Percentiles rank a stretch among this genome's conserved stretches.
Evolutionary conservation across 2,797 vertebrate genomes (phyloP).

Genomic region (Thunnus albacares): DNA sequence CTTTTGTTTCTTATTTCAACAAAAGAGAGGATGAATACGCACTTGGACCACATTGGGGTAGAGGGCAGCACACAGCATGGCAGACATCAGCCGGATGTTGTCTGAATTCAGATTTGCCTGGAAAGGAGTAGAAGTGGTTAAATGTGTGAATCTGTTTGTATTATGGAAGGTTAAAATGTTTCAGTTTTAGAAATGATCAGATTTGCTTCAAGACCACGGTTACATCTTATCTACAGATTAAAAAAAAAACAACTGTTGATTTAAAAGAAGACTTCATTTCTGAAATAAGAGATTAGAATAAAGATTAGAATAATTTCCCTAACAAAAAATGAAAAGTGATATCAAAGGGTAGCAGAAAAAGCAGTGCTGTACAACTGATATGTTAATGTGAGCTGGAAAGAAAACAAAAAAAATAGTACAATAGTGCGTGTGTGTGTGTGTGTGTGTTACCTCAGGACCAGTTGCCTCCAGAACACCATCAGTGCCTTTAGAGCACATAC

Average conservation of each 20-base stretch:
- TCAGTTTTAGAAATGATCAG: not conserved
- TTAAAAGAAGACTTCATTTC: no score
- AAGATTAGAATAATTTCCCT: no score
- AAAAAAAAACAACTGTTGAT: no score
- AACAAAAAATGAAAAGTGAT: no score
- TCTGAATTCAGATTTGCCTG: constrained; percentile 96
- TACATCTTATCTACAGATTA: no score
- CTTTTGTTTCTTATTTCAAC: not conserved
- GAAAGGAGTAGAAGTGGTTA: constrained; percentile 4
- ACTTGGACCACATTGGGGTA: constrained; percentile 99
- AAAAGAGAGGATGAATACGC: constrained; percentile 10
- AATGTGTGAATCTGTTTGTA: not conserved
- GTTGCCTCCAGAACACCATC: constrained; percentile 94
- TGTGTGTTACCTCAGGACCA: constrained; percentile 90
- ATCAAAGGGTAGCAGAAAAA: not conserved
- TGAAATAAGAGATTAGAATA: no score
- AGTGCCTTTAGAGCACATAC: constrained; percentile 87
- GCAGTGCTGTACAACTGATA: not conserved
- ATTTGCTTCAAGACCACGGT: not conserved
- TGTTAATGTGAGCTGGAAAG: not conserved
- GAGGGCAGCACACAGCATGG: constrained; percentile 96
- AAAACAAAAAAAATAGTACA: not conserved
- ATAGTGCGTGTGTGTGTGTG: not conserved
- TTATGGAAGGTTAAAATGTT: no score
- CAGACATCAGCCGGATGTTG: constrained; percentile 95